phyloP scores from a whole-genome alignment of 2,797 vertebrate genomes.

The Anguilla obscura region DNA sequence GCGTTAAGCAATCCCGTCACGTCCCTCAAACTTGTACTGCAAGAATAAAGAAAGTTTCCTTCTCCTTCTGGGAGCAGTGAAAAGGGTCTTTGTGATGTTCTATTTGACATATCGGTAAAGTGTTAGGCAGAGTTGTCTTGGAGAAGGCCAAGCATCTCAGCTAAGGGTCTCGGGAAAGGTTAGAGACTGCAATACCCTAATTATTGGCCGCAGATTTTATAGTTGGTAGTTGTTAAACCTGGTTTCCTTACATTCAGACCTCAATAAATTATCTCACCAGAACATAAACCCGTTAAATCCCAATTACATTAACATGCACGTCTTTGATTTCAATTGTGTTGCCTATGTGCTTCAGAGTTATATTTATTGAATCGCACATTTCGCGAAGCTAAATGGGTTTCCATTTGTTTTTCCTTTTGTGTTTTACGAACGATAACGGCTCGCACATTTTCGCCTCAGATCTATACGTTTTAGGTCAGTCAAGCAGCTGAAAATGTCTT shows the following conservation, averaged over 20 bases:
- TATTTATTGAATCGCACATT: constrained; percentile 9
- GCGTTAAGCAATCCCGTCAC: constrained; percentile 68
- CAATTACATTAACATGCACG: constrained; percentile 10
- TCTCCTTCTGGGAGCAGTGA: constrained; percentile 54
- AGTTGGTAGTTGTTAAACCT: constrained; percentile 44
- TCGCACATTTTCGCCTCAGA: constrained; percentile 61
- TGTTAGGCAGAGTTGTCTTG: constrained; percentile 63
- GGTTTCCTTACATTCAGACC: constrained; percentile 61
- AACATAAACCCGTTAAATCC: constrained; percentile 53
- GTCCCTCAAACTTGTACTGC: constrained; percentile 58
- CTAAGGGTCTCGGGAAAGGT: constrained; percentile 50
- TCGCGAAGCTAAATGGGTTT: not conserved
- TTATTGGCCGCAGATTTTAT: constrained; percentile 55
- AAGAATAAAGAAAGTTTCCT: constrained; percentile 62
- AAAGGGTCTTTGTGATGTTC: constrained; percentile 62
- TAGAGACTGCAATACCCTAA: constrained; percentile 53
- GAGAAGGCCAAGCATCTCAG: constrained; percentile 68
- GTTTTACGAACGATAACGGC: constrained; percentile 42
- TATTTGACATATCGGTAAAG: constrained; percentile 60
- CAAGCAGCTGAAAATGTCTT: constrained; percentile 73
- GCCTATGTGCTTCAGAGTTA: not conserved
- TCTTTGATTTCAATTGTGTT: constrained; percentile 22
- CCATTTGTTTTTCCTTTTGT: constrained; percentile 21
- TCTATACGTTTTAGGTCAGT: constrained; percentile 76
- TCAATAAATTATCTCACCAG: constrained; percentile 64